These are phyloP conservation scores for Brachionus manjavacas DNA, from an alignment of 1,140 invertebrate genomes.

Conservation along the genomic window DNA sequence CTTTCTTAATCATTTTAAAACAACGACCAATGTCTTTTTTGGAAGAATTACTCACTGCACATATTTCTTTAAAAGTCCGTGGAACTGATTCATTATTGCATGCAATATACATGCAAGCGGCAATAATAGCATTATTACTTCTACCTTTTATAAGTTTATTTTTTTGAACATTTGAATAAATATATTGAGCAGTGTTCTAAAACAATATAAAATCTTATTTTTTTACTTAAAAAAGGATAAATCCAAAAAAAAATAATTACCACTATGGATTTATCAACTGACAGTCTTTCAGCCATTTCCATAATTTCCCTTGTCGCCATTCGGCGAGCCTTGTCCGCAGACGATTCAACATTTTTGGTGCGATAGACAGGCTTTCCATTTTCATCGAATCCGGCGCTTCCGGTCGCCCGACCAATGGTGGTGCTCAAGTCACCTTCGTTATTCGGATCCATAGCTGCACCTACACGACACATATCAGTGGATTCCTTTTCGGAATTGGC, in stretches of 20 bases:
- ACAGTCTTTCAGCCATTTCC: constrained; percentile 18
- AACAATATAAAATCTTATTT: background rate
- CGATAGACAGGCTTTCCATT: constrained; percentile 17
- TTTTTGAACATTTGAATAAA: constrained; percentile 31
- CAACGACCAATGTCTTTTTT: constrained; percentile 92
- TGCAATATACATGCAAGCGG: constrained; percentile 58
- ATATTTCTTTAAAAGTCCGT: constrained; percentile 82
- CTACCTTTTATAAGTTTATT: constrained; percentile 15
- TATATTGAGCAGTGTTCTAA: constrained; percentile 34
- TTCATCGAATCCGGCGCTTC: constrained; percentile 16
- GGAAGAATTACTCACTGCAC: background rate
- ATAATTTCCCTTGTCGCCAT: constrained; percentile 4
- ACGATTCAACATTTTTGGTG: background rate
- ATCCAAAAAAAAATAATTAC: background rate
- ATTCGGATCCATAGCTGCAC: constrained; percentile 59
- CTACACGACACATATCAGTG: constrained; percentile 96
- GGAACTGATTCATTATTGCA: constrained; percentile 97
- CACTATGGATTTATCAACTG: constrained; percentile 22
- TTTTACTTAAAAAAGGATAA: background rate
- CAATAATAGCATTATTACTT: constrained; percentile 9
- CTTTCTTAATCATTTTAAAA: constrained; percentile 87
- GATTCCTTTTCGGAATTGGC: constrained; percentile 88
- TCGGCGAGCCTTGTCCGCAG: background rate
- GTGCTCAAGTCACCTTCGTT: constrained; percentile 22
- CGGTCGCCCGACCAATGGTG: background rate